Evolutionary conservation across 2,113 vertebrate species (phyloP).

Genomic region (Microcebus griseorufus): DNA sequence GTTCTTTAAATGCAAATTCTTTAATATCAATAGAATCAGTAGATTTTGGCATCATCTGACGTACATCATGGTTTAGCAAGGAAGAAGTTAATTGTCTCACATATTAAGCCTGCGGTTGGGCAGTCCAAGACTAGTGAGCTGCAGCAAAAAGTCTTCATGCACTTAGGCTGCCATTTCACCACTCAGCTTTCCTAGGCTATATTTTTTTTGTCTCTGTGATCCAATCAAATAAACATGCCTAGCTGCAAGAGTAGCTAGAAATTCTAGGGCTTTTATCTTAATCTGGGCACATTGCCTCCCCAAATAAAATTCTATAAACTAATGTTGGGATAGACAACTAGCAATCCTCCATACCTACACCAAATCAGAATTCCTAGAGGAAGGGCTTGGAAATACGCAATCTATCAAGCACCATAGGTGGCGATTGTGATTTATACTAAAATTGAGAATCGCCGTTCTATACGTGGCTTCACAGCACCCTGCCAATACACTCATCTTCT

Average conservation of each 20-base stretch:
- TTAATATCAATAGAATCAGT: background rate
- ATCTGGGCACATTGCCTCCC: background rate
- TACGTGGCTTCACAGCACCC: background rate
- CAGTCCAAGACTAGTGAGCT: background rate
- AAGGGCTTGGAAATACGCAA: background rate
- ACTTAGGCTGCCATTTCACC: background rate
- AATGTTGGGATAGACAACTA: background rate
- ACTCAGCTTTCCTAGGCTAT: background rate
- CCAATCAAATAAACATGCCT: background rate
- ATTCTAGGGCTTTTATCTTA: background rate
- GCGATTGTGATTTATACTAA: background rate
- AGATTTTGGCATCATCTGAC: background rate
- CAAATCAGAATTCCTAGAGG: background rate
- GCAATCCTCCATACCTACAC: background rate
- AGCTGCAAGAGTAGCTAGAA: background rate
- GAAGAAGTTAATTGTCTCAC: background rate
- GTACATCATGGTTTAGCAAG: background rate
- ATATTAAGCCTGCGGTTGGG: background rate
- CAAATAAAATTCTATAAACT: background rate
- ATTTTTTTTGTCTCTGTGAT: background rate
- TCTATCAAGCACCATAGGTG: background rate
- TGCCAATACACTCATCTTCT: background rate
- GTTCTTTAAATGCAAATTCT: background rate
- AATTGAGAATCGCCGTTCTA: background rate
- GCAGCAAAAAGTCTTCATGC: background rate